phyloP scores from a whole-genome alignment of 2,797 vertebrate species.

The Myotis pilosus region DNA sequence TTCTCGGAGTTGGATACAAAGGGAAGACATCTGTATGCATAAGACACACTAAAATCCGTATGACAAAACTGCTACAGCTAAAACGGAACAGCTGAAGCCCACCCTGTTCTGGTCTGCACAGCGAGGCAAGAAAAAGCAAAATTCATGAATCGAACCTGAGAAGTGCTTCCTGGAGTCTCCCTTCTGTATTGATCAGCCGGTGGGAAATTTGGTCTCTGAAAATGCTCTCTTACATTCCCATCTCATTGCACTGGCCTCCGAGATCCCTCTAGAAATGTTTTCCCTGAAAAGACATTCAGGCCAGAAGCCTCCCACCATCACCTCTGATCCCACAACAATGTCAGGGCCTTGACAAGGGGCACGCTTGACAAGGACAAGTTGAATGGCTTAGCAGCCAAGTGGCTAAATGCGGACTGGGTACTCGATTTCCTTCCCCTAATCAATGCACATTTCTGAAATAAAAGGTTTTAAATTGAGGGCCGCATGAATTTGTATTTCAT shows the following conservation, averaged over 20 bases:
- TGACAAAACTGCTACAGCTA: background rate
- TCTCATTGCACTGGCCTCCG: background rate
- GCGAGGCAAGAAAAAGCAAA: slow-evolving; percentile 7
- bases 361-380: background rate
- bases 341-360: background rate
- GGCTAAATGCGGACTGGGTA: background rate
- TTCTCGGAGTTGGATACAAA: background rate
- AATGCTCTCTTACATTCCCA: background rate
- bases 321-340: background rate
- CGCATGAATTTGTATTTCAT: slow-evolving; percentile 59
- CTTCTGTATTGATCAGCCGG: background rate
- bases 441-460: slow-evolving; percentile 24
- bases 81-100: background rate
- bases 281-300: background rate
- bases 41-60: background rate
- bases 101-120: background rate
- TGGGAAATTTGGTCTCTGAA: background rate
- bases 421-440: background rate
- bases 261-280: background rate
- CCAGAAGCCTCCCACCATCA: background rate
- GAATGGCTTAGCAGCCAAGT: background rate
- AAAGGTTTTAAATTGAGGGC: background rate
- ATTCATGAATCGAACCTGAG: background rate
- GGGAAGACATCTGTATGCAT: background rate
- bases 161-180: background rate